phyloP scores from a whole-genome alignment of 2,113 vertebrate species.

The Dryoscopus gambensis region DNA sequence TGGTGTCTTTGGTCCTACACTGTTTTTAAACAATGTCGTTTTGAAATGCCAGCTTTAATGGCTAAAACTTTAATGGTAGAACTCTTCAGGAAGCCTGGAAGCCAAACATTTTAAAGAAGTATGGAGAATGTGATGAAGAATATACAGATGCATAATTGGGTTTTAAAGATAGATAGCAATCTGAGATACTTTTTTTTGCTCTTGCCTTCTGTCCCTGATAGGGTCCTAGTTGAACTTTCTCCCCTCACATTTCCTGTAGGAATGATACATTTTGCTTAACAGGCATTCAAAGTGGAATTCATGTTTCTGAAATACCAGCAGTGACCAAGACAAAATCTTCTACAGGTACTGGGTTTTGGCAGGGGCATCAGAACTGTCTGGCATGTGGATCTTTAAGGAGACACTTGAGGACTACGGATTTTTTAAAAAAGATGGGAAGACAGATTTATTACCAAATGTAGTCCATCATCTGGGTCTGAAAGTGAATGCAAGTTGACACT shows the following conservation, averaged over 20 bases:
- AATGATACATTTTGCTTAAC: background rate
- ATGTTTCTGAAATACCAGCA: background rate
- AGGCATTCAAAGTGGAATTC: background rate
- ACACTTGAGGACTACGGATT: background rate
- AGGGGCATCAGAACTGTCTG: background rate
- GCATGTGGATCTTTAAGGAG: background rate
- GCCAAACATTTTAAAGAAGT: background rate
- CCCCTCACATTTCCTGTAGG: background rate
- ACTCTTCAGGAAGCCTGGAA: background rate
- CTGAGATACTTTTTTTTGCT: background rate
- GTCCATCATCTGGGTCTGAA: background rate
- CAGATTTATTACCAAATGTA: background rate
- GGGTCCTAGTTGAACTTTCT: background rate
- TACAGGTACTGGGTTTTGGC: background rate
- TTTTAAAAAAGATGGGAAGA: background rate
- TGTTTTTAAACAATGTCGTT: background rate
- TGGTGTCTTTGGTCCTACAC: background rate
- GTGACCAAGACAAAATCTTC: background rate
- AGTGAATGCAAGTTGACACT: background rate
- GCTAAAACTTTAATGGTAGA: background rate
- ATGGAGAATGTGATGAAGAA: background rate
- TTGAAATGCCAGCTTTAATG: background rate
- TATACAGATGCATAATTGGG: background rate
- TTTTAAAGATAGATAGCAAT: background rate
- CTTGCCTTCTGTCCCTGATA: background rate